Conservation (phyloP, 2,797 vertebrate species). For the Onychomys arenicola region DNA sequence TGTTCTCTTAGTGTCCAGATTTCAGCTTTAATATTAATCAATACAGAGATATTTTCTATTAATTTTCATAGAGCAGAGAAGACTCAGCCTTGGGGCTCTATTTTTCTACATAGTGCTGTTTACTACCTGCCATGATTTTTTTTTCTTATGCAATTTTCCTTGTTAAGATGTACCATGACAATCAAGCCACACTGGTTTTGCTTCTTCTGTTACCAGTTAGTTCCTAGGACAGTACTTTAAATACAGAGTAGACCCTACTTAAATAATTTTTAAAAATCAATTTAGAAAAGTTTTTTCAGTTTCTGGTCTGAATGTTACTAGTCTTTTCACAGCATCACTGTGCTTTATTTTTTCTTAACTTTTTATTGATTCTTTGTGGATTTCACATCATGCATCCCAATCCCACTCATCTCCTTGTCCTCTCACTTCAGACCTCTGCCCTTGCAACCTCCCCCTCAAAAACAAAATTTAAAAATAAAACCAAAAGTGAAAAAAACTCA, state of each 20-base stretch:
- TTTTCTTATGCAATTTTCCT: not conserved
- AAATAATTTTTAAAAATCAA: not conserved
- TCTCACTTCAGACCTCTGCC: too few species aligned
- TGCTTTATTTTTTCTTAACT: too few species aligned
- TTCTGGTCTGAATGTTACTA: not conserved
- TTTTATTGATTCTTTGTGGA: too few species aligned
- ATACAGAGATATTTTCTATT: not conserved
- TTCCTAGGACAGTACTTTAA: not conserved
- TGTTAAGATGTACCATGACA: not conserved
- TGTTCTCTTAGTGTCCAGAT: not conserved
- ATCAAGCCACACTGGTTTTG: not conserved
- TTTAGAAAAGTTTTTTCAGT: not conserved
- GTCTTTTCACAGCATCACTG: too few species aligned
- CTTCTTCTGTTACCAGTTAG: not conserved
- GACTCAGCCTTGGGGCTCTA: not conserved
- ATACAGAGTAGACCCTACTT: not conserved
- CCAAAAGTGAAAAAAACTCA: too few species aligned
- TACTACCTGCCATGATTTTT: not conserved
- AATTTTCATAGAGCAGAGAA: not conserved
- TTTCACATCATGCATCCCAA: too few species aligned
- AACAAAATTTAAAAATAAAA: too few species aligned
- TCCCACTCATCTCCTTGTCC: too few species aligned
- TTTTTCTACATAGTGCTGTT: not conserved
- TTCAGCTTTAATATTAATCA: not conserved
- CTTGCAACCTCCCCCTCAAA: too few species aligned